Conservation (phyloP, 2,113 vertebrate species). For the Zingel zingel region DNA sequence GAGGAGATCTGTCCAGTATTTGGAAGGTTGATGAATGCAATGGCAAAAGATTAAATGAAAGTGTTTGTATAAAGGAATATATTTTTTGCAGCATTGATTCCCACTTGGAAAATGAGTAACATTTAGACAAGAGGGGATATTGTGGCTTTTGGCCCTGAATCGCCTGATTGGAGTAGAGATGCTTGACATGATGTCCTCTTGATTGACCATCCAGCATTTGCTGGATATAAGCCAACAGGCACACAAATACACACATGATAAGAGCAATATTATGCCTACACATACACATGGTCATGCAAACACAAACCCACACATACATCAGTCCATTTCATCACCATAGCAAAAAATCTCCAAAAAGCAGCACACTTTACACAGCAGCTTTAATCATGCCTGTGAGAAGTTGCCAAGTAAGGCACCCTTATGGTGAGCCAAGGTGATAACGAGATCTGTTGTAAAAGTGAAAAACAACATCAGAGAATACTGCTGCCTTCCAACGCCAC, state of each 20-base stretch:
- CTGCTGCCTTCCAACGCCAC: constrained; percentile 13
- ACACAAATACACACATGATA: not conserved
- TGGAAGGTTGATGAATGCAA: constrained; percentile 1
- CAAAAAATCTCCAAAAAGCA: constrained; percentile 18
- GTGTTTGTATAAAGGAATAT: not conserved
- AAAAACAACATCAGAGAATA: constrained; percentile 50
- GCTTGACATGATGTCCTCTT: not conserved
- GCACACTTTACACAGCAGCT: constrained; percentile 6
- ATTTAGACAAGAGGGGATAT: not conserved
- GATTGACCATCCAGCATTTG: not conserved
- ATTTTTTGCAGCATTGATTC: not conserved
- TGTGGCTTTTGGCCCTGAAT: not conserved
- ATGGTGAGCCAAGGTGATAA: constrained; percentile 50
- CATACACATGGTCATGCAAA: not conserved
- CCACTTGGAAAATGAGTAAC: not conserved
- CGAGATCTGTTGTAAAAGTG: constrained; percentile 38
- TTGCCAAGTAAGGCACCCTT: constrained; percentile 12
- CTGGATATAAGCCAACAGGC: not conserved
- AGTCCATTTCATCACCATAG: constrained; percentile 14
- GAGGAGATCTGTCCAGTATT: not conserved
- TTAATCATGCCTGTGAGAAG: constrained; percentile 45
- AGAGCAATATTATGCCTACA: not conserved
- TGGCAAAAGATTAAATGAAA: not conserved
- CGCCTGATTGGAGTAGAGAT: not conserved
- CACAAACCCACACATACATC: not conserved